Evolutionary conservation across 2,888 invertebrate species (phyloP).

Genomic region (Dolichopus griseipennis): DNA sequence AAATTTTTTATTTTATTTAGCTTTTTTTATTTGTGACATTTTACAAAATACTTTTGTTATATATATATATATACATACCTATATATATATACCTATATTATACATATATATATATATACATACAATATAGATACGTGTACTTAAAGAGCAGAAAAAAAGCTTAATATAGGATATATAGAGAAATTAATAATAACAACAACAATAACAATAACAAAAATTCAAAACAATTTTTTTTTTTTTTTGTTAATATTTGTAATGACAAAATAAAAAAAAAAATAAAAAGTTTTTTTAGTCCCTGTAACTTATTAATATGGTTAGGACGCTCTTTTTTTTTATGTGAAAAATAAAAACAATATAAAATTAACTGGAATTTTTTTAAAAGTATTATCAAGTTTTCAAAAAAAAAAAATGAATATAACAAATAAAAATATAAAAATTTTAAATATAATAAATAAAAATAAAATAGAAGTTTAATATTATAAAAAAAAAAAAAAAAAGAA

Average conservation of each 20-base stretch:
- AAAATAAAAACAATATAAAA: not conserved
- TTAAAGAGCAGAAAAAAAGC: not conserved
- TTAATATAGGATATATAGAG: constrained; percentile 2
- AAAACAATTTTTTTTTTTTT: not conserved
- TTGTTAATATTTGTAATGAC: not conserved
- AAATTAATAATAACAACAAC: not conserved
- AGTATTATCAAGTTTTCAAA: no score
- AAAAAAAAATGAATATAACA: not conserved
- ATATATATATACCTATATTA: no score
- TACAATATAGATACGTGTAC: no score
- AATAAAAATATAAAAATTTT: not conserved
- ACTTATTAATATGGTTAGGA: constrained; percentile 4
- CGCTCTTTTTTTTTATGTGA: not conserved
- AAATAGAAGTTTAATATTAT: no score
- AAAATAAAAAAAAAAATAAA: not conserved
- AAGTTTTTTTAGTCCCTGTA: constrained; percentile 2
- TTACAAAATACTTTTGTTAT: no score
- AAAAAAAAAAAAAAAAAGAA: no score
- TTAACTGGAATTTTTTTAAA: no score
- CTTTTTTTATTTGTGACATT: not conserved
- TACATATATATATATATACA: no score
- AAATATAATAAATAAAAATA: no score
- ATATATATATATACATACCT: no score
- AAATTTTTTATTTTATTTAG: not conserved
- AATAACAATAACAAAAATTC: no score